phyloP scores from a whole-genome alignment of 2,797 vertebrate genomes.

The Falco concolor region DNA sequence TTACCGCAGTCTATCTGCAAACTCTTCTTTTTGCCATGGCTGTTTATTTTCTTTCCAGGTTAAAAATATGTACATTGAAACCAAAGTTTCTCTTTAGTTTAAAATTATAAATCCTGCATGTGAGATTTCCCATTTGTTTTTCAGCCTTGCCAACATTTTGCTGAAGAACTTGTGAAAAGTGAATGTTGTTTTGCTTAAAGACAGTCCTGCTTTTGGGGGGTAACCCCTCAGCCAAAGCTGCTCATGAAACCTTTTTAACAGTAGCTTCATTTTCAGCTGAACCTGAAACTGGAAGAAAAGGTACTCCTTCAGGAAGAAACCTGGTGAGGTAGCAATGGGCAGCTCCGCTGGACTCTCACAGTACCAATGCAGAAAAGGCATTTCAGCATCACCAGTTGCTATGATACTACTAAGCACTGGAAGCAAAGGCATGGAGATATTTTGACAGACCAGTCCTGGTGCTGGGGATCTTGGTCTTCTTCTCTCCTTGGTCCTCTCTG shows the following conservation, averaged over 20 bases:
- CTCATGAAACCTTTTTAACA: background rate
- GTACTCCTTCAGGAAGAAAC: background rate
- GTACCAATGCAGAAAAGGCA: background rate
- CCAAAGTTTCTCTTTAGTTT: slow-evolving; percentile 17
- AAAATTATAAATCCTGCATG: background rate
- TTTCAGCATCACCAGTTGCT: background rate
- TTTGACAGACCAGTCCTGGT: background rate
- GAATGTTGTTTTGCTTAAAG: background rate
- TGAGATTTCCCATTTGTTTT: slow-evolving; percentile 29
- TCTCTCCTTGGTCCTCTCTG: background rate
- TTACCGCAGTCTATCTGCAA: background rate
- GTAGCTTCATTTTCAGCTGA: background rate
- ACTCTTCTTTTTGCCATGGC: background rate
- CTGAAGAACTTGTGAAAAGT: slow-evolving; percentile 30
- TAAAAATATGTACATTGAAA: slow-evolving; percentile 21
- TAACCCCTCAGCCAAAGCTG: background rate
- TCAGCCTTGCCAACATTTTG: slow-evolving; percentile 30
- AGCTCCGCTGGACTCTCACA: background rate
- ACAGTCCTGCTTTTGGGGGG: accelerated
- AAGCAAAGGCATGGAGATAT: background rate
- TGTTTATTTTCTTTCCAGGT: slow-evolving; percentile 3
- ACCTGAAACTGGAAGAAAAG: background rate
- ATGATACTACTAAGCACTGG: background rate
- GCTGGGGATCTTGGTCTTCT: background rate
- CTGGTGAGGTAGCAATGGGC: background rate